Percentiles rank a stretch among this genome's conserved stretches.
These are phyloP conservation scores for Lasioglossum zephyrum DNA, from an alignment of 2,888 invertebrate genomes.

Conservation along the genomic window DNA sequence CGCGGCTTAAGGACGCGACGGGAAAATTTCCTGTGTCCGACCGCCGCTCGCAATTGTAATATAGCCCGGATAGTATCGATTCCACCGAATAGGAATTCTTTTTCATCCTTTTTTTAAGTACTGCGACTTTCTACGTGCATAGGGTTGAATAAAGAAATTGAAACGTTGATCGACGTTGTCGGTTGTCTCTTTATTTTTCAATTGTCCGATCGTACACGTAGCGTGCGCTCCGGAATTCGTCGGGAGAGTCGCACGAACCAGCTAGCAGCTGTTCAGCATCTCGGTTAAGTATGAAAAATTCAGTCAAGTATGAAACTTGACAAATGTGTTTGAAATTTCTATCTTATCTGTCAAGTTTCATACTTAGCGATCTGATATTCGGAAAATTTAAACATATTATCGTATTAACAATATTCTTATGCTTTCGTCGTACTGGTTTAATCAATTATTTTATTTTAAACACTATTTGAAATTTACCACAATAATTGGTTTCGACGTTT, in stretches of 20 bases:
- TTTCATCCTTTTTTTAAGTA: conserved; percentile 10
- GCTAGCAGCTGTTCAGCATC: background rate
- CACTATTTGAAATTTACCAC: too few species aligned
- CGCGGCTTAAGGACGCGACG: conserved; percentile 7
- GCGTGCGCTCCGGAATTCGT: background rate
- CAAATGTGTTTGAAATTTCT: too few species aligned
- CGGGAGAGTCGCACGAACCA: background rate
- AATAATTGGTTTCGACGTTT: too few species aligned
- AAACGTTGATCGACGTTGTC: background rate
- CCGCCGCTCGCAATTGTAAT: conserved; percentile 7
- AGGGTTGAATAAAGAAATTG: conserved; percentile 12
- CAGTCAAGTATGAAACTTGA: too few species aligned
- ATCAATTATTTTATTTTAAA: too few species aligned
- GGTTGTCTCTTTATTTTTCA: conserved; percentile 2
- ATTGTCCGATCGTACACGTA: background rate
- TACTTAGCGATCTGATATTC: too few species aligned
- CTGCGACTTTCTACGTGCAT: background rate
- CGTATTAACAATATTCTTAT: too few species aligned
- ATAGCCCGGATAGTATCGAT: background rate
- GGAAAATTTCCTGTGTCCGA: conserved; percentile 1
- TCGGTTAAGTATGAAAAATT: too few species aligned
- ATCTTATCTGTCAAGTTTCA: too few species aligned
- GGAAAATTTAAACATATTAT: too few species aligned
- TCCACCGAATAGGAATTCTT: background rate
- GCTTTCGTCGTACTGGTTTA: too few species aligned